These are phyloP conservation scores for Conger conger DNA, from an alignment of 2,113 vertebrate genomes.

Conservation along the genomic window DNA sequence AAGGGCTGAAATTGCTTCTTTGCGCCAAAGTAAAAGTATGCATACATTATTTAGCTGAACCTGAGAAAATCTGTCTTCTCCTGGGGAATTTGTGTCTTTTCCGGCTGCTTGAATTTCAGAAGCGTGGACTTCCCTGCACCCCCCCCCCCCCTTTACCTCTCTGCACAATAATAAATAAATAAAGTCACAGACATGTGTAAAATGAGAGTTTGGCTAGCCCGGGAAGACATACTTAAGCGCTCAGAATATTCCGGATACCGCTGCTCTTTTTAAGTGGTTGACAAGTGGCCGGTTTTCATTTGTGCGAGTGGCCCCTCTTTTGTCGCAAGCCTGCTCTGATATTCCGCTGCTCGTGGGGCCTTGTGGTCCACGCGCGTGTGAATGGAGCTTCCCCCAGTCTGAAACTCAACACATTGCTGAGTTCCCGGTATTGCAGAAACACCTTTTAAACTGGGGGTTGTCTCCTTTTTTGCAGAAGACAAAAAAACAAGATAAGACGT, in stretches of 20 bases:
- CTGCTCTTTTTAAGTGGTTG: neutral
- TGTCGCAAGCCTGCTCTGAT: neutral
- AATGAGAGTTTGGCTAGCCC: neutral
- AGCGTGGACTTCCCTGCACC: conserved; percentile 58
- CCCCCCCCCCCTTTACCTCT: neutral
- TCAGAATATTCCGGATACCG: neutral
- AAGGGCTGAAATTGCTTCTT: conserved; percentile 97
- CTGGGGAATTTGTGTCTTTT: conserved; percentile 75
- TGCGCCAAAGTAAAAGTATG: conserved; percentile 91
- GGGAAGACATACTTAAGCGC: neutral
- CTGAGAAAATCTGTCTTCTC: conserved; percentile 86
- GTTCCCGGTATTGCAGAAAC: conserved; percentile 13
- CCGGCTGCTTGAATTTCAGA: conserved; percentile 81
- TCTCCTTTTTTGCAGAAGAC: conserved; percentile 32
- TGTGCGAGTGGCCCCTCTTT: neutral
- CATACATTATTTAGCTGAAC: conserved; percentile 96
- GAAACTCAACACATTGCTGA: neutral
- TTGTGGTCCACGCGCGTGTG: neutral
- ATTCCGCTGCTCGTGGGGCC: neutral
- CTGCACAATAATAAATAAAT: conserved; percentile 7
- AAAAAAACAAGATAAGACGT: conserved; percentile 42
- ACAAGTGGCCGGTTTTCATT: neutral
- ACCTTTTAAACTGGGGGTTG: neutral
- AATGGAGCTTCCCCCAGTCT: neutral
- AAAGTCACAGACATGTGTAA: neutral